Percentiles rank a stretch among this genome's conserved stretches.
Evolutionary conservation across 2,113 vertebrate species (phyloP).

Genomic region (Gambusia affinis): DNA sequence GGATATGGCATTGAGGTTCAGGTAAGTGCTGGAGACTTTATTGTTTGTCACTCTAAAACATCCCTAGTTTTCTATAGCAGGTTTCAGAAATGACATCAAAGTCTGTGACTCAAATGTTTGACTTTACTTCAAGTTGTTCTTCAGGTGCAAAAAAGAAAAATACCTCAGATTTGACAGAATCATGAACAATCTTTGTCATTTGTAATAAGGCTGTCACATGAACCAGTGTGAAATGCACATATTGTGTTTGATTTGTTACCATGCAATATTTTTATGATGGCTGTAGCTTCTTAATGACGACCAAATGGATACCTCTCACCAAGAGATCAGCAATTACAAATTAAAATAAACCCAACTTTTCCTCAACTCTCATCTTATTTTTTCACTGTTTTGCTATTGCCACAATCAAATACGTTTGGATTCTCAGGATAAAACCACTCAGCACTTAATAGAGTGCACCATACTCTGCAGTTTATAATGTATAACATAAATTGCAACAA

Average conservation of each 20-base stretch:
- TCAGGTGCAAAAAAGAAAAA: no score
- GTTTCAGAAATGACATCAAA: background rate
- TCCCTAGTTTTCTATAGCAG: background rate
- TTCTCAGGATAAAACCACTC: no score
- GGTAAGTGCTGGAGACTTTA: conserved; percentile 79
- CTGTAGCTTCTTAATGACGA: no score
- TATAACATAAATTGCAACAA: no score
- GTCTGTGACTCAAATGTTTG: background rate
- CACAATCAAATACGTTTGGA: no score
- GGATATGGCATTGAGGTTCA: conserved; percentile 97
- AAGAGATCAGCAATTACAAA: background rate
- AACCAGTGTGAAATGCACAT: background rate
- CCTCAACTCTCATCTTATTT: no score
- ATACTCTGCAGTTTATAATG: no score
- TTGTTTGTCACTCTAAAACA: background rate
- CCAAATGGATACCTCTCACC: no score
- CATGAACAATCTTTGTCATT: background rate
- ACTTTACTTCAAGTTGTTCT: background rate
- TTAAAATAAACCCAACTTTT: no score
- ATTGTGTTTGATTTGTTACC: background rate
- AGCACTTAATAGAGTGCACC: no score
- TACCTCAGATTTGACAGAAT: no score
- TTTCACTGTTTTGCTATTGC: no score
- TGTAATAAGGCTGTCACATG: background rate
- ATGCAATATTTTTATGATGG: background rate